A percentile compares a stretch with the other conserved stretches of the same genome.
These are phyloP conservation scores for Arion vulgaris DNA, from an alignment of 1,140 invertebrate species.

Conservation along the genomic window DNA sequence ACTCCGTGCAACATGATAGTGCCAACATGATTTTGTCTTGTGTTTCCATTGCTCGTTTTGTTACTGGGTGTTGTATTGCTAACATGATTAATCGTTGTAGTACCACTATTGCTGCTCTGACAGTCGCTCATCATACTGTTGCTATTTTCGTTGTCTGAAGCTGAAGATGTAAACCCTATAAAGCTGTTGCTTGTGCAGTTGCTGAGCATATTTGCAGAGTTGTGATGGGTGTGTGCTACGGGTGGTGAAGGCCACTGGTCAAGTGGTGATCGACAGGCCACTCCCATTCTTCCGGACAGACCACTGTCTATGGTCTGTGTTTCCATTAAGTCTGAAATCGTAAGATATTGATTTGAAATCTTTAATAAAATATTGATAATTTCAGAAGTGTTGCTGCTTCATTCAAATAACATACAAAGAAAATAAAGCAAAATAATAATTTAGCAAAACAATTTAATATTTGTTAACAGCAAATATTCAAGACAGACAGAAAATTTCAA, in stretches of 20 bases:
- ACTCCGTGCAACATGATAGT: conserved; percentile 92
- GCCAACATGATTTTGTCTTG: conserved; percentile 79
- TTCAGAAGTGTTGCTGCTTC: too few relatives aligned
- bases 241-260: conserved; percentile 33
- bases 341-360: too few relatives aligned
- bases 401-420: too few relatives aligned
- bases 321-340: conserved; percentile 20
- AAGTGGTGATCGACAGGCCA: conserved; percentile 26
- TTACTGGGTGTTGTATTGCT: neutral
- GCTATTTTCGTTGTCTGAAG: conserved; percentile 25
- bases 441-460: too few relatives aligned
- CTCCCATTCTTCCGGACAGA: conserved; percentile 21
- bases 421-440: too few relatives aligned
- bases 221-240: conserved; percentile 22
- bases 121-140: conserved; percentile 29
- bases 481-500: too few relatives aligned
- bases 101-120: neutral
- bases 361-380: too few relatives aligned
- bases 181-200: neutral
- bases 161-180: neutral
- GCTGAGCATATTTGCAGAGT: neutral
- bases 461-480: too few relatives aligned
- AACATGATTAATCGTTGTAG: neutral
- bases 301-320: conserved; percentile 22
- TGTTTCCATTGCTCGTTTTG: neutral